Evolutionary conservation across 2,888 invertebrate genomes (phyloP).

Genomic region (Ornithoptera alexandrae): DNA sequence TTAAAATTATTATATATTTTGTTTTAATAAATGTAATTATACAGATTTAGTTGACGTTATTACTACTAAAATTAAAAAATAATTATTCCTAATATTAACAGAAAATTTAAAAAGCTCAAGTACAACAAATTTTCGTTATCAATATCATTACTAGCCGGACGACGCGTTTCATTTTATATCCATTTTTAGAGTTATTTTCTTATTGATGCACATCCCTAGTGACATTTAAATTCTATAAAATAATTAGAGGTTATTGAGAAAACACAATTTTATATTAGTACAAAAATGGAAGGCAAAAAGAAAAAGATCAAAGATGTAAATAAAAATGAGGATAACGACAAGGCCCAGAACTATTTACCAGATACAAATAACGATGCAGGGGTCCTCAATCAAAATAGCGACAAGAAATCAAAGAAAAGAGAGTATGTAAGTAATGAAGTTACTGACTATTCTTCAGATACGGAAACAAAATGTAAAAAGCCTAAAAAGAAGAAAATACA

Average conservation of each 20-base stretch:
- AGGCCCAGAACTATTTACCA: slow-evolving; percentile 37
- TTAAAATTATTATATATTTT: too few relatives aligned
- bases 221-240: not conserved
- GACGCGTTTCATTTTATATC: too few relatives aligned
- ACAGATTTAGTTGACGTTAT: too few relatives aligned
- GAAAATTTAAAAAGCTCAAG: too few relatives aligned
- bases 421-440: slow-evolving; percentile 34
- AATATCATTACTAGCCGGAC: too few relatives aligned
- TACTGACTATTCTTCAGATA: slow-evolving; percentile 52
- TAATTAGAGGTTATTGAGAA: not conserved
- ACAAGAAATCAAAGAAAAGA: slow-evolving; percentile 27
- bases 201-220: not conserved
- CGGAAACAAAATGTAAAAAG: slow-evolving; percentile 51
- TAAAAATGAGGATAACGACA: slow-evolving; percentile 17
- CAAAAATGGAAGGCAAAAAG: slow-evolving; percentile 46
- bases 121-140: too few relatives aligned
- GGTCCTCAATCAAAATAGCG: slow-evolving; percentile 21
- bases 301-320: slow-evolving; percentile 44
- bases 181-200: too few relatives aligned
- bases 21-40: too few relatives aligned
- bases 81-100: too few relatives aligned
- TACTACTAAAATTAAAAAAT: too few relatives aligned
- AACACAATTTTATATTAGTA: not conserved
- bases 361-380: not conserved
- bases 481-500: slow-evolving; percentile 61